Evolutionary conservation across 2,888 invertebrate species (phyloP), one percentile per base, ranked within the genome.

Genomic region (Pristionchus japonicus): DNA sequence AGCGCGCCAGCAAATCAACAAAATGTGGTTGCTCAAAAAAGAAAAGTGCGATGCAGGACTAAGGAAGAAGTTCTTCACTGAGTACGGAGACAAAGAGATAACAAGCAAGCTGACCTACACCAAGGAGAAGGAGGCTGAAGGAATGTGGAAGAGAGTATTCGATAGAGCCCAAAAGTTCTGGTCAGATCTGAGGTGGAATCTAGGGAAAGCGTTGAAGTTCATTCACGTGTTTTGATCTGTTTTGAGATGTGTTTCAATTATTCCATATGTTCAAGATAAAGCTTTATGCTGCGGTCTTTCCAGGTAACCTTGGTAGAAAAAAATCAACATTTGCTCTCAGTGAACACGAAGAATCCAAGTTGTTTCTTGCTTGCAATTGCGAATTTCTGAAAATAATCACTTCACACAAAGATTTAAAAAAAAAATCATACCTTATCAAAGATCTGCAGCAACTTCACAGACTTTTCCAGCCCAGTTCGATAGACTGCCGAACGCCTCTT

Each of bases 401-500:
- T n/a, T n/a, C n/a, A n/a, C n/a, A n/a, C n/a, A 6, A 15, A 84
- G 49, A 13, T 47, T 40, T 2, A 85, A 3, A 70, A 1, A 13
- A 31, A 70, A 70, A 70, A 9, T 0, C 20, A 27, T 43, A 86
- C 86, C 34, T 49, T 86, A 40, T 86, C 86, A 70, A 86, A 86
- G 7, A 86, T 86, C 57, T 89, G 47, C 15, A 91, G 87, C 9
- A 91, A 37, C 27, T 87, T 85, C 6, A 83, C 86, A 27, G 90
- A 91, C 40, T 91, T 88, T 1, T 88, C 86, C 43, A 91, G 57
- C 20, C 83, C 89, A 3, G 91, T 89, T 17, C 85, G 64, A 85
- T 87, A 89, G 0, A 91, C 84, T 13, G 88, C 83, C 20, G 90
- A 90, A 0, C 91, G 88, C 20, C 89, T 90, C 52, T 91, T 90